Conservation (phyloP, 1,140 invertebrate genomes). For the Tetragonula clypearis region DNA sequence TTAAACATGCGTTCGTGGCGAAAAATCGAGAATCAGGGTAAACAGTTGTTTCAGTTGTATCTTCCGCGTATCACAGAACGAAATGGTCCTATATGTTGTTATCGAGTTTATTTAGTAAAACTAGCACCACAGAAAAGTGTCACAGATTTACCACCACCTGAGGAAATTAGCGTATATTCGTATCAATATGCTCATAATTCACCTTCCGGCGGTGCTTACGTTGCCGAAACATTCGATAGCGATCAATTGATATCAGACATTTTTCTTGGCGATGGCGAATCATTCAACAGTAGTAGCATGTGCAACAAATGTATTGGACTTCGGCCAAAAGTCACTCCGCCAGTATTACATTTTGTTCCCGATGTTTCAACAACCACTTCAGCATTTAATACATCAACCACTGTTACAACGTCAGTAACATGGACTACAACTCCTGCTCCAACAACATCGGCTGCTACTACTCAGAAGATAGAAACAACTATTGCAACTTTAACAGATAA, state of each 20-base stretch:
- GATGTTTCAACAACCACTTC: conserved; percentile 63
- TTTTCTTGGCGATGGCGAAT: conserved; percentile 86
- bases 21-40: conserved; percentile 86
- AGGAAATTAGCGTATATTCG: conserved; percentile 85
- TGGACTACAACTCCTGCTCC: conserved; percentile 61
- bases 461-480: conserved; percentile 44
- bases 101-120: conserved; percentile 89
- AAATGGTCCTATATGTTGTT: conserved; percentile 94
- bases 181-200: conserved; percentile 88
- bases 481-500: conserved; percentile 39
- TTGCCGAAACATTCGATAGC: conserved; percentile 91
- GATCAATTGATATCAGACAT: conserved; percentile 83
- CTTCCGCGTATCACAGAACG: conserved; percentile 90
- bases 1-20: conserved; percentile 87
- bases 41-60: conserved; percentile 87
- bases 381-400: conserved; percentile 24
- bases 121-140: conserved; percentile 85
- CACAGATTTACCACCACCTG: conserved; percentile 85
- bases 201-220: conserved; percentile 86
- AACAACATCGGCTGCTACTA: conserved; percentile 35
- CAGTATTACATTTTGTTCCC: conserved; percentile 73
- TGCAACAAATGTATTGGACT: conserved; percentile 83
- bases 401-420: conserved; percentile 44
- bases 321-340: conserved; percentile 77
- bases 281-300: conserved; percentile 75